phyloP scores from a whole-genome alignment of 2,888 invertebrate species.

The Frankliniella fusca region DNA sequence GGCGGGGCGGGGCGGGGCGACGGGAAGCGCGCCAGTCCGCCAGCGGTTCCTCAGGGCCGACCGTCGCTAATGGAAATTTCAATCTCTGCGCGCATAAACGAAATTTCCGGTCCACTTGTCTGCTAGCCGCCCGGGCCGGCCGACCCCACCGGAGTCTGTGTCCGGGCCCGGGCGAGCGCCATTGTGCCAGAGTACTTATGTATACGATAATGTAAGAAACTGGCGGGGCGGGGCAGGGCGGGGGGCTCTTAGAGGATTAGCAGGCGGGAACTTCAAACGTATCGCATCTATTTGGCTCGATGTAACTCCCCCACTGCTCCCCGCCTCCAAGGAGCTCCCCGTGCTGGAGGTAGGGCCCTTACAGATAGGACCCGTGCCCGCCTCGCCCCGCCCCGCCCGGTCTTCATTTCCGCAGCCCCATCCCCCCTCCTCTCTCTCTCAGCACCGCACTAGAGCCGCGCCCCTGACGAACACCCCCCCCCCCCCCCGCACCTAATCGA shows the following conservation, averaged over 20 bases:
- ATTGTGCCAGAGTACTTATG: neutral
- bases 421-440: neutral
- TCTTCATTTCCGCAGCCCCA: neutral
- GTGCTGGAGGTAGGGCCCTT: neutral
- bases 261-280: neutral
- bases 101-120: constrained; percentile 6
- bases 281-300: neutral
- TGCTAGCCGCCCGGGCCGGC: neutral
- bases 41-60: no score
- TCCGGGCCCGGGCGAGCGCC: neutral
- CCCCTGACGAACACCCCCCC: neutral
- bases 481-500: neutral
- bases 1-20: no score
- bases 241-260: constrained; percentile 13
- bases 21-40: no score
- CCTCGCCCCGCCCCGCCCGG: neutral
- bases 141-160: neutral
- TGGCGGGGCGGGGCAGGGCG: neutral
- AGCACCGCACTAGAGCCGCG: no score
- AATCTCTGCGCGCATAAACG: neutral
- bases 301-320: neutral
- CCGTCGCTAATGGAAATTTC: no score
- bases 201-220: neutral
- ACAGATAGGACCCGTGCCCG: neutral
- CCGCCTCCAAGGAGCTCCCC: neutral